These are phyloP conservation scores for Hemithea aestivaria DNA, from an alignment of 2,888 invertebrate genomes.

Conservation along the genomic window DNA sequence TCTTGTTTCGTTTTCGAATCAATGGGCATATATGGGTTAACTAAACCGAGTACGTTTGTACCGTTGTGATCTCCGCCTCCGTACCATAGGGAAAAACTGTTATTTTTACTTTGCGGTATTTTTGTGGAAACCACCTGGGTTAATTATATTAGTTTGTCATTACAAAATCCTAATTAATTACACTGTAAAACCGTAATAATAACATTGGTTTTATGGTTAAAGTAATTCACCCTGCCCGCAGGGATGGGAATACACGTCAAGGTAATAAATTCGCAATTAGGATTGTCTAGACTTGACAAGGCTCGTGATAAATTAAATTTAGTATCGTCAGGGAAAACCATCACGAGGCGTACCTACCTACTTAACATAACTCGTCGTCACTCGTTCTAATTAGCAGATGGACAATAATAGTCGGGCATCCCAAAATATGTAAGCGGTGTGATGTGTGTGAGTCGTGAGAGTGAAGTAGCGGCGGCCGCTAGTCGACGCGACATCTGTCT, in stretches of 20 bases:
- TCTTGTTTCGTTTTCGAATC: too few species aligned
- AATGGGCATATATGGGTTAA: too few species aligned
- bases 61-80: too few species aligned
- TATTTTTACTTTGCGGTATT: too few species aligned
- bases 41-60: too few species aligned
- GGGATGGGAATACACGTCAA: background rate
- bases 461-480: background rate
- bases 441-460: slow-evolving; percentile 3
- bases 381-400: slow-evolving; percentile 29
- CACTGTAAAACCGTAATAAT: too few species aligned
- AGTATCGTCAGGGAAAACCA: slow-evolving; percentile 33
- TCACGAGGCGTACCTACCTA: slow-evolving; percentile 15
- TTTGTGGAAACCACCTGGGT: too few species aligned
- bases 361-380: slow-evolving; percentile 35
- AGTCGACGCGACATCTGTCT: slow-evolving; percentile 32
- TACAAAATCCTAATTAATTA: too few species aligned
- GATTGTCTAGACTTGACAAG: background rate
- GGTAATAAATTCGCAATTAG: slow-evolving; percentile 1
- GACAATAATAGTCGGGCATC: slow-evolving; percentile 39
- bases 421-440: slow-evolving; percentile 32
- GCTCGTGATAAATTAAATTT: slow-evolving; percentile 7
- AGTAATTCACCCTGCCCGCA: too few species aligned
- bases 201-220: too few species aligned
- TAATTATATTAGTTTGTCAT: too few species aligned
- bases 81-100: too few species aligned